phyloP scores from a whole-genome alignment of 2,797 vertebrate species.

The Podargus strigoides region DNA sequence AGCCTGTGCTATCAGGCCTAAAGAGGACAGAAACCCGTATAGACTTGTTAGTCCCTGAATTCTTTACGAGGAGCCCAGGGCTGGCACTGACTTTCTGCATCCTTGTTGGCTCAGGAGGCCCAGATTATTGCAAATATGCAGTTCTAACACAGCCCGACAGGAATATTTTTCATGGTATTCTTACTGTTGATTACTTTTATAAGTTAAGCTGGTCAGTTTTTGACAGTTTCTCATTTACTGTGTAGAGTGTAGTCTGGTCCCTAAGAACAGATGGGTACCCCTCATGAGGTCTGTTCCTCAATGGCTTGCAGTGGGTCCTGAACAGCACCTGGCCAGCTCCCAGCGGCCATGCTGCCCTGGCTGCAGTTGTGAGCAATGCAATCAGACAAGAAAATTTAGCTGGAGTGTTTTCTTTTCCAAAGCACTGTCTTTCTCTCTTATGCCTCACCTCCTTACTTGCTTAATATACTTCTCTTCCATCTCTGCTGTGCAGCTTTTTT shows the following conservation, averaged over 20 bases:
- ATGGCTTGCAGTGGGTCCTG: not conserved
- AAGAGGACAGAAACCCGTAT: not conserved
- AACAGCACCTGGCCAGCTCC: not conserved
- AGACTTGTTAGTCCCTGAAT: not conserved
- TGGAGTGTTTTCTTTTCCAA: not conserved
- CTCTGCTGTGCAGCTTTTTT: not conserved
- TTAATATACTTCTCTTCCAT: constrained; percentile 1
- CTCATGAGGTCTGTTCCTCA: not conserved
- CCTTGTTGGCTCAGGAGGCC: too few species aligned
- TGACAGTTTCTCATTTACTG: not conserved
- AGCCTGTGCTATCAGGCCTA: not conserved
- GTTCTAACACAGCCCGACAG: not conserved
- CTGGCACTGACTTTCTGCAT: not conserved
- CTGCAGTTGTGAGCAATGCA: not conserved
- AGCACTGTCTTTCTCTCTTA: not conserved
- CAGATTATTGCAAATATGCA: not conserved
- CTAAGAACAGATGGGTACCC: not conserved
- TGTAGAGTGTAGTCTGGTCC: not conserved
- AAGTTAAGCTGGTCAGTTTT: not conserved
- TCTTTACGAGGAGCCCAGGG: not conserved
- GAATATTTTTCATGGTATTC: not conserved
- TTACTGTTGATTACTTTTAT: not conserved
- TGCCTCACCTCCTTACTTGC: not conserved
- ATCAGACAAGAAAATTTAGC: not conserved
- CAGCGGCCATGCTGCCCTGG: not conserved